These are phyloP conservation scores for Camelus dromedarius DNA, from an alignment of 2,113 vertebrate species.

Conservation along the genomic window DNA sequence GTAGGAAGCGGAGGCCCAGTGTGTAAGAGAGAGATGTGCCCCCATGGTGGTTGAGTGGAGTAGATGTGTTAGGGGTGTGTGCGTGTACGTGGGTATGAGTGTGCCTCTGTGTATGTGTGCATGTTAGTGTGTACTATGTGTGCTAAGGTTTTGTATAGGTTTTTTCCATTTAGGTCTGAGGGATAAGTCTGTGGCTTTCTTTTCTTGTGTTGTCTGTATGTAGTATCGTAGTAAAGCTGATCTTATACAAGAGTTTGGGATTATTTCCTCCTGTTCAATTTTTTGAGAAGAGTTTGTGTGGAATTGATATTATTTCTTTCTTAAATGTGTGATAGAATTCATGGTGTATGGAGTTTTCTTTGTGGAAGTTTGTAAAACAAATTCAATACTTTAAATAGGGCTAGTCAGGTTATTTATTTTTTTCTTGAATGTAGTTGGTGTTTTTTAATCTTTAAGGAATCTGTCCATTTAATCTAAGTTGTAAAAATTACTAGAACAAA, in stretches of 20 bases:
- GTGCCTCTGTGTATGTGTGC: too few species aligned
- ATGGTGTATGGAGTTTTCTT: neutral
- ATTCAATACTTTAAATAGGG: neutral
- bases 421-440: neutral
- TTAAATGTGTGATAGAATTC: neutral
- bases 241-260: neutral
- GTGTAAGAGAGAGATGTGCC: neutral
- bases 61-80: neutral
- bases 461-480: neutral
- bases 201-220: neutral
- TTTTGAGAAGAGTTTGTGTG: neutral
- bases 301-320: neutral
- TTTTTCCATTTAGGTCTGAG: neutral
- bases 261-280: neutral
- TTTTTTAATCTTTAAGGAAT: neutral
- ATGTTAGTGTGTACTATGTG: too few species aligned
- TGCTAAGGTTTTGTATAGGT: neutral
- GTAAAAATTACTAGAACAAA: neutral
- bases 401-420: neutral
- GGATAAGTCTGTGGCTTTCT: neutral
- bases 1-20: neutral
- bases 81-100: too few species aligned
- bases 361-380: too few species aligned
- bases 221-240: too few species aligned
- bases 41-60: neutral